These are phyloP conservation scores for Cavia aperea DNA, from an alignment of 2,113 vertebrate species.

Conservation along the genomic window DNA sequence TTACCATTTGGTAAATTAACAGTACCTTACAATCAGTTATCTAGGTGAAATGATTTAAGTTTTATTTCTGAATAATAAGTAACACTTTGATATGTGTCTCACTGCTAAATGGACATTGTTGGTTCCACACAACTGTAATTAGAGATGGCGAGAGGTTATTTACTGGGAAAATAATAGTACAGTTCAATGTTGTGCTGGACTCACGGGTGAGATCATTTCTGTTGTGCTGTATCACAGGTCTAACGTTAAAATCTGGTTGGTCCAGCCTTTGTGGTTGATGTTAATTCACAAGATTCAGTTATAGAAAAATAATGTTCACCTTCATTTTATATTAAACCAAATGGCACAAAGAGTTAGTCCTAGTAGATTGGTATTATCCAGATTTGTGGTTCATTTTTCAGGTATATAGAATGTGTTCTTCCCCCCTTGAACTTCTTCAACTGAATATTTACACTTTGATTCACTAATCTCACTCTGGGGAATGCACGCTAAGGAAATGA, in stretches of 20 bases:
- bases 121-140: constrained; percentile 60
- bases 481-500: constrained; percentile 55
- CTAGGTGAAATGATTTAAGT: constrained; percentile 50
- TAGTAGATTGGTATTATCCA: constrained; percentile 2
- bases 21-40: constrained; percentile 41
- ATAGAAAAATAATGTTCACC: constrained; percentile 9
- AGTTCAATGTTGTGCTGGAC: constrained; percentile 41
- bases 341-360: not conserved
- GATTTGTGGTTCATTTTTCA: constrained; percentile 36
- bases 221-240: not conserved
- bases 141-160: constrained; percentile 43
- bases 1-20: constrained; percentile 39
- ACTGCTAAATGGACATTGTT: constrained; percentile 49
- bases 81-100: constrained; percentile 59
- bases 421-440: constrained; percentile 9
- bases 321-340: constrained; percentile 50
- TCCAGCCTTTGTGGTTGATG: not conserved
- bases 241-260: constrained; percentile 28
- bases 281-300: constrained; percentile 30
- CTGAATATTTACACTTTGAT: constrained; percentile 49
- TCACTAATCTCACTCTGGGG: constrained; percentile 49
- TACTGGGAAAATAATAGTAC: constrained; percentile 60
- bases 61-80: constrained; percentile 61
- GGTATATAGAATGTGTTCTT: constrained; percentile 29
- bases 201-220: constrained; percentile 51